A percentile compares a stretch with the other conserved stretches of the same genome.
These are phyloP conservation scores for Mantis religiosa DNA, from an alignment of 2,888 invertebrate species.

Conservation along the genomic window DNA sequence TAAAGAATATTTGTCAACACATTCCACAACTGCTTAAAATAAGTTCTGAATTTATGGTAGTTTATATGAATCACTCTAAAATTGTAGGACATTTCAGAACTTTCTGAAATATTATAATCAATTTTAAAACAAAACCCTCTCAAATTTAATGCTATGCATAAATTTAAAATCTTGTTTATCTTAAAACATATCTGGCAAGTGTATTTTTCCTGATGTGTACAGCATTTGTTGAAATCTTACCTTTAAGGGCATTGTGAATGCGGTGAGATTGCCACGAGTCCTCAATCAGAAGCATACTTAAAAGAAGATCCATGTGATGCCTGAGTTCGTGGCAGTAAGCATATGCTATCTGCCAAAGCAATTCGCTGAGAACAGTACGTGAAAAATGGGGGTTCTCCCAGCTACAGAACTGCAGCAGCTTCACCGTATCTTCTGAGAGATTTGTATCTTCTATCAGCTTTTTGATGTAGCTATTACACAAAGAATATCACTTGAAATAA, in stretches of 20 bases:
- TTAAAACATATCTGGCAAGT: too few species aligned
- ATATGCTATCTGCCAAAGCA: slow-evolving; percentile 86
- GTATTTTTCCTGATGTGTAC: not conserved
- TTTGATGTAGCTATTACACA: slow-evolving; percentile 70
- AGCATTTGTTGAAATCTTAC: slow-evolving; percentile 42
- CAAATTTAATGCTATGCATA: too few species aligned
- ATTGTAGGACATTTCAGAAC: too few species aligned
- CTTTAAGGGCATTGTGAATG: slow-evolving; percentile 90
- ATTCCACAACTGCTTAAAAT: too few species aligned
- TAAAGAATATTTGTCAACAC: too few species aligned
- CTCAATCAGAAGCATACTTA: slow-evolving; percentile 82
- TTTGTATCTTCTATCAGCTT: slow-evolving; percentile 93
- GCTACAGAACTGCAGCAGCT: slow-evolving; percentile 86
- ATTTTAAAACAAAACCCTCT: too few species aligned
- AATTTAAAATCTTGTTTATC: too few species aligned
- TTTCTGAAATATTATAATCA: too few species aligned
- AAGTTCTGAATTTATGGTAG: too few species aligned
- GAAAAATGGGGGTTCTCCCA: slow-evolving; percentile 97
- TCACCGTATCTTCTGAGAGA: slow-evolving; percentile 84
- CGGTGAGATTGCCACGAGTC: slow-evolving; percentile 96
- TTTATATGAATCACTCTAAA: too few species aligned
- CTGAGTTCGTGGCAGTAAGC: slow-evolving; percentile 92
- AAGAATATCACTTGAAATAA: not conserved
- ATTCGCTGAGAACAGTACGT: slow-evolving; percentile 79
- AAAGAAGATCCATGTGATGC: slow-evolving; percentile 84